Evolutionary conservation across 2,797 vertebrate genomes (phyloP), one percentile per base, ranked within the genome.

Genomic region (Notolepis coatsorum): DNA sequence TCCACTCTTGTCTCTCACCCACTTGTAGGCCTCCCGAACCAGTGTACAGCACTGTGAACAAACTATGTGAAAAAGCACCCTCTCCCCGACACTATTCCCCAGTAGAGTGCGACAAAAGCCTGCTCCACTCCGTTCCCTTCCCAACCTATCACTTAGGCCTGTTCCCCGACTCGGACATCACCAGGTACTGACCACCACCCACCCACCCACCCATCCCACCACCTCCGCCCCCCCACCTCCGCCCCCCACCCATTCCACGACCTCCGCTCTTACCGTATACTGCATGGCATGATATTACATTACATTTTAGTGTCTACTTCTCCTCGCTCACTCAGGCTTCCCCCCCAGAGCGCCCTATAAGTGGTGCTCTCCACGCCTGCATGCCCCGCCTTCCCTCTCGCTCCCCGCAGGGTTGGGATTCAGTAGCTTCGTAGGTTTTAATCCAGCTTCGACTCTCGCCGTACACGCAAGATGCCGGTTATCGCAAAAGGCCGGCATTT

Each of bases 41-140:
- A 52, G 96, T 99, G 94, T 98, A 97, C 96, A 99, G 96, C 97
- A 97, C 96, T 96, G 96, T 98, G 94, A 99, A 99, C 95, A 99
- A 98, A 96, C 93, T 96, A 77, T 95, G 95, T 94, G 97, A 98
- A 91, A 96, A 95, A 90, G 94, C 93, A 87, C 92, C 95, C 90
- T 97, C 96, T 91, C 95, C 96, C 89, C 94, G 92, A 85, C 96
- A 96, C 92, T 97, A 95, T 93, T 98, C 95, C 92, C 95, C 95
- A 75, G 86, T 96, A 87, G 96, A 98, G 93, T 96, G 93, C 84
- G 94, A 96, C 92, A 97, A 96, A 95, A 97, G 94, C 90, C 95
- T 96, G 91, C 94, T 97, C 69, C 96, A 97, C 91, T 94, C 95
- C 70, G 75, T 91, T 92, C 95, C 96, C 87, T 94, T 97, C 81